Base-by-base conservation (phyloP, 92 coral and sea anemone genomes). In the Pocillopora meandrina region DNA sequence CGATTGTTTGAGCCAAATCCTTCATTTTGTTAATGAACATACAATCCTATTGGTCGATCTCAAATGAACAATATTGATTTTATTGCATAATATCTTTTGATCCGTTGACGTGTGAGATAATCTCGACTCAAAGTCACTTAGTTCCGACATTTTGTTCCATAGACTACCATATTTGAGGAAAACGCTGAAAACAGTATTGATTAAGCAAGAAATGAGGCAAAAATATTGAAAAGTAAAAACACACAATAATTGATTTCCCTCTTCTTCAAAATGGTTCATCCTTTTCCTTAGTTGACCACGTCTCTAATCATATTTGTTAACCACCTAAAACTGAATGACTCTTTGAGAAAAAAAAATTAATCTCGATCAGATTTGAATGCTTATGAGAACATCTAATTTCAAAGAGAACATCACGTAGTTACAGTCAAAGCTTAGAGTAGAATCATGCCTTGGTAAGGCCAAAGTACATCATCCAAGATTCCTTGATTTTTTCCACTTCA, bases 401-500 rank as follows among this genome's bases (percentile, higher is more conserved):
- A 42, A 42, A 42, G 52, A 42, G 52, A 7, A 42, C 52, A 42
- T 7, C 52, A 42, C 31, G 31, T 26, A 42, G 52, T 42, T 7
- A 42, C 5, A 42, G 52, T 42, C 52, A 42, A 42, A 42, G 8
- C 52, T 42, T 42, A 42, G 52, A 42, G 52, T 0, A 42, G 52
- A 42, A 42, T 42, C 61, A 36, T 35, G 71, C 36, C 17, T 74
- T 71, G 8, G 52, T 42, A 20, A 74, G 21, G 9, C 80, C 86
- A 73, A 74, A 83, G 71, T 83, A 83, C 79, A 74, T 74, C 79
- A 83, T 73, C 86, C 86, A 83, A 13, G 86, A 83, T 83, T 83
- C 86, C 31, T 79, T 80, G 36, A 83, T 83, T 10, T n/a, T 31
- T 56, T 55, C 72, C 18, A 80, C 73, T 73, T 74, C 86, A 34